Conservation (phyloP, 2,888 invertebrate genomes). For the Cryptocheilus praepositus region DNA sequence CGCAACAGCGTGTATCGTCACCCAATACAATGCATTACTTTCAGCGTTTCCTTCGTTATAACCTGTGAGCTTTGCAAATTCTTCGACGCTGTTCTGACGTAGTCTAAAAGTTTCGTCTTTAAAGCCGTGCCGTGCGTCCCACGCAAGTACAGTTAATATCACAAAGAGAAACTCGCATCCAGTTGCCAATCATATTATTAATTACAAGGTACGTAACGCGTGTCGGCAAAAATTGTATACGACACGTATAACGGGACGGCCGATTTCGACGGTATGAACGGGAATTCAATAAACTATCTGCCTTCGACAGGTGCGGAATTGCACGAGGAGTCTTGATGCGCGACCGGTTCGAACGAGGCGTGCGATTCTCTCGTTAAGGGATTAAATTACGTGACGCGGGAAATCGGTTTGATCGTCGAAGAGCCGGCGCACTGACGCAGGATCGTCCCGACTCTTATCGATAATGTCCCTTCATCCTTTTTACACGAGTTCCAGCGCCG, state of each 20-base stretch:
- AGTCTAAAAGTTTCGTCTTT: too few species aligned
- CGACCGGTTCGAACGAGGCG: conserved; percentile 55
- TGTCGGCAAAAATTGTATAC: too few species aligned
- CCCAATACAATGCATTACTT: too few species aligned
- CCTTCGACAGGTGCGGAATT: conserved; percentile 20
- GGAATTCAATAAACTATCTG: background rate
- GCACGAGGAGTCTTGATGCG: conserved; percentile 31
- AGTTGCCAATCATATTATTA: background rate
- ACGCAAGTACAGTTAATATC: too few species aligned
- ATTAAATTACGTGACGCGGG: conserved; percentile 59
- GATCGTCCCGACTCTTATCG: conserved; percentile 37
- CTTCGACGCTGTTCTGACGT: too few species aligned
- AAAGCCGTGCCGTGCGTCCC: too few species aligned
- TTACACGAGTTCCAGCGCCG: background rate
- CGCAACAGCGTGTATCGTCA: background rate
- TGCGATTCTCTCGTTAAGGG: conserved; percentile 63
- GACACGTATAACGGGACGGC: too few species aligned
- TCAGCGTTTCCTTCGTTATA: too few species aligned
- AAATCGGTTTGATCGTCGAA: conserved; percentile 37
- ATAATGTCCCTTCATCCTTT: conserved; percentile 26
- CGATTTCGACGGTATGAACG: conserved; percentile 6
- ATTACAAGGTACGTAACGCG: too few species aligned
- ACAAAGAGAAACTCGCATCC: too few species aligned
- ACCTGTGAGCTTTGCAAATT: too few species aligned
- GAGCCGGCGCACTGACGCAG: conserved; percentile 27